Conservation (phyloP, 2,888 invertebrate genomes). For the Luperina nickerlii region DNA sequence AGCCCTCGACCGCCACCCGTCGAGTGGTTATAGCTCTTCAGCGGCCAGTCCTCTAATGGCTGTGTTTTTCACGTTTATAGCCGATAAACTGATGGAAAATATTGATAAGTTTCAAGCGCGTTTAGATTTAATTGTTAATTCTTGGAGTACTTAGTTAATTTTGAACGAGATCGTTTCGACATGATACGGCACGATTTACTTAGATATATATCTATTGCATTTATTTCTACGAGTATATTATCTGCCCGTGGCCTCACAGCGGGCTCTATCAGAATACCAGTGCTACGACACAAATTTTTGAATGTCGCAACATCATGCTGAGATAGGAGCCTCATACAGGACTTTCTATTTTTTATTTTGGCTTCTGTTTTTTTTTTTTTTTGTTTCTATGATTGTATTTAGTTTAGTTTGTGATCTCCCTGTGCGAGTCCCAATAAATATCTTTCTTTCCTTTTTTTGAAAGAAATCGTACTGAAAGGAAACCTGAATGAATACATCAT, state of each 20-base stretch:
- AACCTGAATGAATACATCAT: conserved; percentile 23
- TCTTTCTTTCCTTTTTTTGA: background rate
- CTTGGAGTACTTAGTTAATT: too few species aligned
- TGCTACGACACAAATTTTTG: background rate
- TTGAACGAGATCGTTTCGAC: background rate
- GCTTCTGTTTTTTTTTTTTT: background rate
- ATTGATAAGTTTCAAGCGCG: conserved; percentile 41
- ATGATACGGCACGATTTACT: background rate
- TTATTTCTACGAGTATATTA: background rate
- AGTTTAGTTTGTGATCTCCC: background rate
- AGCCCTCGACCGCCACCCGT: conserved; percentile 56
- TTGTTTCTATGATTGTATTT: background rate
- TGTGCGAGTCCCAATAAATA: background rate
- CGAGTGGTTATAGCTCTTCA: conserved; percentile 55
- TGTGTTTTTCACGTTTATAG: conserved; percentile 46
- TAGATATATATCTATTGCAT: background rate
- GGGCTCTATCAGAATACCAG: background rate
- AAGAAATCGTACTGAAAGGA: conserved; percentile 11
- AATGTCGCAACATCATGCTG: background rate
- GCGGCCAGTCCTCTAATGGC: conserved; percentile 46
- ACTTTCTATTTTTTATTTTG: background rate
- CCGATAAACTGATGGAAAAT: conserved; percentile 44
- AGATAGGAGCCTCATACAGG: background rate
- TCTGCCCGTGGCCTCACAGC: background rate
- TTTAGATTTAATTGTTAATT: background rate